These are phyloP conservation scores for Pentalonia nigronervosa DNA, from an alignment of 1,140 invertebrate species.

Conservation along the genomic window DNA sequence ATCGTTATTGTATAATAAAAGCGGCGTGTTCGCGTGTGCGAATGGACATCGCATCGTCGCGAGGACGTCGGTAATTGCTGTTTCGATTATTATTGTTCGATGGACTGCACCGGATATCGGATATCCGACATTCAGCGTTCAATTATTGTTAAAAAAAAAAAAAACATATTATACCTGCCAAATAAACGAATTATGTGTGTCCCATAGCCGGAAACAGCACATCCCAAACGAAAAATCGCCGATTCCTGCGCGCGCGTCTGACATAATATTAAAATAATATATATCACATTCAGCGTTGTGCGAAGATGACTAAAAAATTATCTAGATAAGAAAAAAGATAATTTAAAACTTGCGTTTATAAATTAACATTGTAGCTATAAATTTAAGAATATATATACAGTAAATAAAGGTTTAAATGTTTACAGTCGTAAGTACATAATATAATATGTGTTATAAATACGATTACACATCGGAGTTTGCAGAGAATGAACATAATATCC, in stretches of 20 bases:
- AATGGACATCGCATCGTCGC: background rate
- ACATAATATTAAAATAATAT: background rate
- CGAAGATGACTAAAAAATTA: background rate
- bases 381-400: background rate
- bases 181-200: background rate
- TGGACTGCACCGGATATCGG: constrained; percentile 49
- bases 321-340: background rate
- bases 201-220: background rate
- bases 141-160: constrained; percentile 19
- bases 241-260: background rate
- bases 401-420: too few relatives aligned
- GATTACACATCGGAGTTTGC: background rate
- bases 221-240: background rate
- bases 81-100: constrained; percentile 41
- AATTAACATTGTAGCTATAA: background rate
- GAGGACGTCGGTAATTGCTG: constrained; percentile 43
- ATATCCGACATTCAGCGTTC: constrained; percentile 42
- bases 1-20: background rate
- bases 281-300: background rate
- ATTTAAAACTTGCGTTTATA: background rate
- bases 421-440: background rate
- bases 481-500: background rate
- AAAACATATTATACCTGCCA: background rate
- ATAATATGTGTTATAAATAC: background rate
- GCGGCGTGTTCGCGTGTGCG: background rate